phyloP scores from a whole-genome alignment of 1,140 invertebrate species.

The Arctopsyche grandis region DNA sequence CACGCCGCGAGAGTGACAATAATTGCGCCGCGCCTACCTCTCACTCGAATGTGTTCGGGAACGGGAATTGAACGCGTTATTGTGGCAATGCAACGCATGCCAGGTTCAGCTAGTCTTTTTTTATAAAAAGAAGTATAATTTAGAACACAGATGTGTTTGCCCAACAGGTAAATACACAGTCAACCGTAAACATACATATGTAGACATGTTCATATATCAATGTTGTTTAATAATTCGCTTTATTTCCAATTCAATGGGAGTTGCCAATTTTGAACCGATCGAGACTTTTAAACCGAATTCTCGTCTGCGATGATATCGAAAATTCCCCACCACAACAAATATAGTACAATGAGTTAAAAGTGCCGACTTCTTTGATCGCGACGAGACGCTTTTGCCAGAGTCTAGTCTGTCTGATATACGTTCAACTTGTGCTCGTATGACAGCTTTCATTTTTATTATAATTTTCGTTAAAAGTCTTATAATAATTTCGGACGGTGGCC shows the following conservation, averaged over 20 bases:
- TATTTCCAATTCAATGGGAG: background rate
- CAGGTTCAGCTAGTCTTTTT: no score
- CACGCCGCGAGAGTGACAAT: no score
- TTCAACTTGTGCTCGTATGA: background rate
- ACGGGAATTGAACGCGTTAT: no score
- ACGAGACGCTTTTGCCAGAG: background rate
- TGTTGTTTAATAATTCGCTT: no score
- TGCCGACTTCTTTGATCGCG: conserved; percentile 5
- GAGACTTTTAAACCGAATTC: background rate
- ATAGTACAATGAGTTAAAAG: background rate
- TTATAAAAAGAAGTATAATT: no score
- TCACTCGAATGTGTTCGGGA: no score
- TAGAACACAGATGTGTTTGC: no score
- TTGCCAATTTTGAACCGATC: background rate
- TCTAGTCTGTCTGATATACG: conserved; percentile 1
- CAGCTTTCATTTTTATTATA: conserved; percentile 9
- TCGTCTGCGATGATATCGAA: background rate
- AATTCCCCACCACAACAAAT: background rate
- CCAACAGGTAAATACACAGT: no score
- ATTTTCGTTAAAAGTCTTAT: conserved; percentile 1
- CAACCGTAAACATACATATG: no score
- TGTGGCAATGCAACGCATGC: no score
- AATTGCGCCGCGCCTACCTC: no score
- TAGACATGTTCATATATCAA: no score
- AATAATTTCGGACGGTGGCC: conserved; percentile 29